phyloP scores from a whole-genome alignment of 2,113 vertebrate genomes.

The Serinus canaria region DNA sequence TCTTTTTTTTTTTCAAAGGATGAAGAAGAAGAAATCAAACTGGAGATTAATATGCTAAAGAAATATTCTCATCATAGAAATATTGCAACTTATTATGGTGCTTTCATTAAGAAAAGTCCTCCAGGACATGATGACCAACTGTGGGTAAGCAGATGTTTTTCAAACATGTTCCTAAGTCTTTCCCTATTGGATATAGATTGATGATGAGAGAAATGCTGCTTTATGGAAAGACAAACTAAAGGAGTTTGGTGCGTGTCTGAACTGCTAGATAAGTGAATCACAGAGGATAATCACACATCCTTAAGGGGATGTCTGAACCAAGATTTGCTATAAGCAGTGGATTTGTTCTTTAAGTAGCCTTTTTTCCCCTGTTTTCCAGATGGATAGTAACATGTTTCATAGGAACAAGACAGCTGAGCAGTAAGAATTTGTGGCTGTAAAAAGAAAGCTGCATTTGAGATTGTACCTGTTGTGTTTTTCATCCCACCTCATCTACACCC shows the following conservation, averaged over 20 bases:
- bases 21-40: conserved; percentile 99
- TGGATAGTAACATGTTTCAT: background rate
- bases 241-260: background rate
- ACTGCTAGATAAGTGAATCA: background rate
- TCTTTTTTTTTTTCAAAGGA: conserved; percentile 73
- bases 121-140: conserved; percentile 97
- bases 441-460: background rate
- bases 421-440: background rate
- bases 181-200: background rate
- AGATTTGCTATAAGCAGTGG: background rate
- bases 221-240: background rate
- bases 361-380: background rate
- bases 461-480: background rate
- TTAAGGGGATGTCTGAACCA: background rate
- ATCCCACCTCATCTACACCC: background rate
- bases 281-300: background rate
- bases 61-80: conserved; percentile 99
- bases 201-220: background rate
- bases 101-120: conserved; percentile 99
- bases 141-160: conserved; percentile 81
- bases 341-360: conserved; percentile 12
- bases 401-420: background rate
- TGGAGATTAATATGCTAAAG: conserved; percentile 99
- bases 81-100: conserved; percentile 99
- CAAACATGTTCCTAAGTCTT: background rate